These are phyloP conservation scores for Ciconia nigra DNA, from an alignment of 2,797 vertebrate genomes.

Conservation along the genomic window DNA sequence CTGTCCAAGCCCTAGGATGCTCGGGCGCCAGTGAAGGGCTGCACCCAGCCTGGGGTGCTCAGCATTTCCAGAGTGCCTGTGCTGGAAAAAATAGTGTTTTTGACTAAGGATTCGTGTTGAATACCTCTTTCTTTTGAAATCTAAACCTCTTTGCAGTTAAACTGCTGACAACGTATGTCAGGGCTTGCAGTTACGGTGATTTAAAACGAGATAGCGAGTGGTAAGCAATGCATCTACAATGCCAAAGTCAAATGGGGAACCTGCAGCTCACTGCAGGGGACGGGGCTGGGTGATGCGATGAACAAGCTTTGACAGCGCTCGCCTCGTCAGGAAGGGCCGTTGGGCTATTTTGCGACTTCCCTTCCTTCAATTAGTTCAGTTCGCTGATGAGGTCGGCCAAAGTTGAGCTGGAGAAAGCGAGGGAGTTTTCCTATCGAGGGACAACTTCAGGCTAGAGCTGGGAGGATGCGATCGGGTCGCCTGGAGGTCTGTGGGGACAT, in stretches of 20 bases:
- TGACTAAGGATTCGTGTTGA: fast-evolving
- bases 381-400: background rate
- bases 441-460: background rate
- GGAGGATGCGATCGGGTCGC: fast-evolving
- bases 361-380: background rate
- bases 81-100: background rate
- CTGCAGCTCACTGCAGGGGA: background rate
- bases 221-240: background rate
- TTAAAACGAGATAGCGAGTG: background rate
- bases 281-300: background rate
- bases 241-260: fast-evolving
- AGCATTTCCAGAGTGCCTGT: background rate
- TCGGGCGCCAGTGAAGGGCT: fast-evolving
- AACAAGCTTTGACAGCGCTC: background rate
- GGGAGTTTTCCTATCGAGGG: background rate
- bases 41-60: background rate
- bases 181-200: background rate
- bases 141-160: background rate
- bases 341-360: fast-evolving
- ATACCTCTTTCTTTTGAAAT: background rate
- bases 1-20: fast-evolving
- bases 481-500: fast-evolving
- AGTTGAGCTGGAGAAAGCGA: background rate
- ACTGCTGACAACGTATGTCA: background rate
- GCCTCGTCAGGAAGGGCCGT: fast-evolving